Percentiles rank a stretch among this genome's conserved stretches.
Evolutionary conservation across 2,797 vertebrate species (phyloP).

Genomic region (Tinamus major): DNA sequence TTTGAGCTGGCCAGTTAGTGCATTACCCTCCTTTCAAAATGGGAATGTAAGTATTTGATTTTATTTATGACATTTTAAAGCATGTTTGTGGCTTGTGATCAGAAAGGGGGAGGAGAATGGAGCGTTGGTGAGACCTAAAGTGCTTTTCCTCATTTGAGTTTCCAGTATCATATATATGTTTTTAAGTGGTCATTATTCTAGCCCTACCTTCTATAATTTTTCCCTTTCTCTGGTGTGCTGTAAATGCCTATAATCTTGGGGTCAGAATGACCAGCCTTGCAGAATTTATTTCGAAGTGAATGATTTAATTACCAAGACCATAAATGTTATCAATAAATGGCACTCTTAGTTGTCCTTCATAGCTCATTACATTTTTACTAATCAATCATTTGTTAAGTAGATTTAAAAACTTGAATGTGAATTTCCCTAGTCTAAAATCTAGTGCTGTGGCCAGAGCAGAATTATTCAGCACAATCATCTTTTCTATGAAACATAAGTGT

Average conservation of each 20-base stretch:
- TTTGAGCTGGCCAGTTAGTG: conserved; percentile 80
- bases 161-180: neutral
- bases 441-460: conserved; percentile 32
- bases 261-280: conserved; percentile 9
- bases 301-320: conserved; percentile 51
- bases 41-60: conserved; percentile 74
- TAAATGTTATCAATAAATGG: conserved; percentile 53
- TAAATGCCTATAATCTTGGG: conserved; percentile 25
- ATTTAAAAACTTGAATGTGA: conserved; percentile 43
- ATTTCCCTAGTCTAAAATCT: conserved; percentile 48
- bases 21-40: conserved; percentile 66
- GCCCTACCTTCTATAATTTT: neutral
- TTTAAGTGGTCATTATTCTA: conserved; percentile 41
- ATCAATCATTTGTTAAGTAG: conserved; percentile 46
- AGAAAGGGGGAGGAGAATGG: neutral
- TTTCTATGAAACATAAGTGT: conserved; percentile 69
- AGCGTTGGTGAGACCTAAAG: neutral
- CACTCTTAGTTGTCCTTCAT: conserved; percentile 43
- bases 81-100: conserved; percentile 5
- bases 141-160: neutral
- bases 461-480: conserved; percentile 68
- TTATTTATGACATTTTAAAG: neutral
- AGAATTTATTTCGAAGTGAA: conserved; percentile 53
- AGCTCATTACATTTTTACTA: conserved; percentile 35
- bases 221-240: neutral